A percentile compares a stretch with the other conserved stretches of the same genome.
Conservation (phyloP, 1,140 invertebrate genomes). For the Ceratina japonica region DNA sequence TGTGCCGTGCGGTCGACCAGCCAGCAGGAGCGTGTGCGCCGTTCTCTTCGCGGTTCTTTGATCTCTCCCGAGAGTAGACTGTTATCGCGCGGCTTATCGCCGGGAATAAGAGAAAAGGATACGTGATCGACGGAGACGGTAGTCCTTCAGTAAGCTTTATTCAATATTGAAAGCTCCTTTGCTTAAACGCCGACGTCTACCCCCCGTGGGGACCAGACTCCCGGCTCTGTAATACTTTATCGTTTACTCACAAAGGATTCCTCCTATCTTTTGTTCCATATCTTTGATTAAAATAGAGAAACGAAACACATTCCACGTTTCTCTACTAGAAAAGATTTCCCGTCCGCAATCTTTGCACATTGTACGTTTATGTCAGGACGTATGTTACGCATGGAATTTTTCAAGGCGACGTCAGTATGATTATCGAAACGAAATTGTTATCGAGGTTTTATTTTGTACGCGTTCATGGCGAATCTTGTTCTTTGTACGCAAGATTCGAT, state of each 20-base stretch:
- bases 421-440: neutral
- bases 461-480: neutral
- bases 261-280: no score
- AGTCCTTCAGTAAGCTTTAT: neutral
- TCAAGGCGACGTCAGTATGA: neutral
- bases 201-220: neutral
- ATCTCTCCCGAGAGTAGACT: neutral
- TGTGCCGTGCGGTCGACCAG: no score
- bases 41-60: no score
- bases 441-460: neutral
- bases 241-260: neutral
- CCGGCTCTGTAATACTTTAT: slow-evolving; percentile 36
- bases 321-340: no score
- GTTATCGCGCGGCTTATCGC: neutral
- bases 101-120: neutral
- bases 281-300: no score
- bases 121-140: neutral
- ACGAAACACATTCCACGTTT: no score
- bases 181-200: slow-evolving; percentile 49
- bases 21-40: no score
- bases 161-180: slow-evolving; percentile 16
- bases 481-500: slow-evolving; percentile 4
- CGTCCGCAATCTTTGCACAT: neutral
- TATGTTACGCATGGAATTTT: neutral
- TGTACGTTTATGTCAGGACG: neutral